These are phyloP conservation scores for Pseudoips prasinana DNA, from an alignment of 2,888 invertebrate species.

Conservation along the genomic window DNA sequence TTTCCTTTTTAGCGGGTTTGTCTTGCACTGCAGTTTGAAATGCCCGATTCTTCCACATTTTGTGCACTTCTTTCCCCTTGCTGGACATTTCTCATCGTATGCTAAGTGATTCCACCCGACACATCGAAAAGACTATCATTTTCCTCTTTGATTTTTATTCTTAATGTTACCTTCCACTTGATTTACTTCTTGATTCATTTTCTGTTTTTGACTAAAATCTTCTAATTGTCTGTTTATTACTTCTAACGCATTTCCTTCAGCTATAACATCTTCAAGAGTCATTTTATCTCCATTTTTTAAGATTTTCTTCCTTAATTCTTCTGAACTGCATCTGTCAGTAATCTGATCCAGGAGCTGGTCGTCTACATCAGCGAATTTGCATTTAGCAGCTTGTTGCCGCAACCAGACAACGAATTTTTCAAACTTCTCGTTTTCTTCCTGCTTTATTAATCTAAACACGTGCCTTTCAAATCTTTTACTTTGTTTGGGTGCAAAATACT, in stretches of 20 bases:
- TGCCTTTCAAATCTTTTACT: slow-evolving; percentile 6
- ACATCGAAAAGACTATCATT: too few species aligned
- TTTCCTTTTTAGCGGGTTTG: not conserved
- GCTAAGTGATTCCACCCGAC: slow-evolving; percentile 5
- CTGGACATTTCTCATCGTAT: slow-evolving; percentile 8
- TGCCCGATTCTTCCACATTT: slow-evolving; percentile 10
- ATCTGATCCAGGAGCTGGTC: slow-evolving; percentile 29
- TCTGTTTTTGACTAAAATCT: slow-evolving; percentile 1
- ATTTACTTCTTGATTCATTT: not conserved
- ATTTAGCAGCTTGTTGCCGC: slow-evolving; percentile 16
- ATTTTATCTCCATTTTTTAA: slow-evolving; percentile 13
- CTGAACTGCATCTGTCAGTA: slow-evolving; percentile 18
- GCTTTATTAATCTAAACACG: slow-evolving; percentile 6
- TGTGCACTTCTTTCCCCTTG: slow-evolving; percentile 10
- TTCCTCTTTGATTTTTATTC: slow-evolving; percentile 2
- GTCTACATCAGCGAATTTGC: slow-evolving; percentile 17
- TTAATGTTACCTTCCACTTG: not conserved
- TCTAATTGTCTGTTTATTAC: slow-evolving; percentile 6
- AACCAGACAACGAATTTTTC: slow-evolving; percentile 7
- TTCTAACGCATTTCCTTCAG: slow-evolving; percentile 16
- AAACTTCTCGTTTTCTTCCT: slow-evolving; percentile 6
- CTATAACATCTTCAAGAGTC: slow-evolving; percentile 12
- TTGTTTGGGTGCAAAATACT: slow-evolving; percentile 7
- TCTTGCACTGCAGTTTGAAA: slow-evolving; percentile 5
- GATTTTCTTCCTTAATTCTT: slow-evolving; percentile 22